Evolutionary conservation across 2,888 invertebrate genomes (phyloP).

Genomic region (Brachylomia viminalis): DNA sequence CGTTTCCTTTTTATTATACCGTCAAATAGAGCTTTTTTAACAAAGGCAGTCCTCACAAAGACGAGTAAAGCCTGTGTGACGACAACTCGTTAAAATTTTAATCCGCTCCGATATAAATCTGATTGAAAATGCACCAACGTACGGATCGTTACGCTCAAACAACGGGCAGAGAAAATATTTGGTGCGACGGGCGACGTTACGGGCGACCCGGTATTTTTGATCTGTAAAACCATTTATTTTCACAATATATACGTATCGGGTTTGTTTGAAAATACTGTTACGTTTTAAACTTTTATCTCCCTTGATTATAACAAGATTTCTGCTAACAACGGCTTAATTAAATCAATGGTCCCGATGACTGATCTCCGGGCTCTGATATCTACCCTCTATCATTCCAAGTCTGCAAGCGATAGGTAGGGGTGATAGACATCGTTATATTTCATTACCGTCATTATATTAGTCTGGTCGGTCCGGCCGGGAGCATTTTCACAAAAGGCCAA

Average conservation of each 20-base stretch:
- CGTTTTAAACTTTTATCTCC: slow-evolving; percentile 29
- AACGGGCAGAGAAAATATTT: slow-evolving; percentile 69
- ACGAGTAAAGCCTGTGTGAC: slow-evolving; percentile 75
- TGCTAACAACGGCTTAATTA: slow-evolving; percentile 58
- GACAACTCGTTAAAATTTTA: slow-evolving; percentile 85
- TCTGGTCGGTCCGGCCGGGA: slow-evolving; percentile 68
- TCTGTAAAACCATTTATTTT: slow-evolving; percentile 59
- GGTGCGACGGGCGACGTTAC: slow-evolving; percentile 62
- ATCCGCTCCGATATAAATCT: slow-evolving; percentile 83
- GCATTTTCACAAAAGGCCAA: slow-evolving; percentile 74
- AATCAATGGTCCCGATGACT: slow-evolving; percentile 53
- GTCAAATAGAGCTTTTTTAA: slow-evolving; percentile 72
- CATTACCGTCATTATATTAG: slow-evolving; percentile 77
- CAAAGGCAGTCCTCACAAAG: slow-evolving; percentile 77
- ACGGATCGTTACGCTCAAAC: slow-evolving; percentile 78
- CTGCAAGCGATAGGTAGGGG: slow-evolving; percentile 68
- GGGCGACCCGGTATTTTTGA: slow-evolving; percentile 55
- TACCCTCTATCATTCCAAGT: slow-evolving; percentile 54
- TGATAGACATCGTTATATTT: slow-evolving; percentile 77
- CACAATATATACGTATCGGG: slow-evolving; percentile 37
- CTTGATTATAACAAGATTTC: slow-evolving; percentile 61
- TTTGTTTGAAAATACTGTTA: slow-evolving; percentile 38
- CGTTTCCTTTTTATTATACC: slow-evolving; percentile 67
- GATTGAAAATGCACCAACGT: slow-evolving; percentile 82
- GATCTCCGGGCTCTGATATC: slow-evolving; percentile 58